Evolutionary conservation across 2,888 invertebrate species (phyloP).

Genomic region (Lithosia quadra): DNA sequence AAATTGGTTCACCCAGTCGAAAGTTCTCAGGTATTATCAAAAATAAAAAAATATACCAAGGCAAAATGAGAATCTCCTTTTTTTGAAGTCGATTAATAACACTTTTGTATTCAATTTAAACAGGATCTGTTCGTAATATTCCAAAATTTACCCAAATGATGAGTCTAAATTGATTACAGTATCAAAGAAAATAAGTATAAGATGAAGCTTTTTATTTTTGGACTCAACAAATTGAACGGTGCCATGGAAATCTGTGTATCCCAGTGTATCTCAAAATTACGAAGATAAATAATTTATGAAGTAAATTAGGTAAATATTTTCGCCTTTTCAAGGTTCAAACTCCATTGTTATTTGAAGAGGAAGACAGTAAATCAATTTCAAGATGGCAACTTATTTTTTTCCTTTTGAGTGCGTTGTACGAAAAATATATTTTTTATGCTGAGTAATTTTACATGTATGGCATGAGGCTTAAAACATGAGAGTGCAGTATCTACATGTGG

Average conservation of each 20-base stretch:
- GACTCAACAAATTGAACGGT: slow-evolving; percentile 34
- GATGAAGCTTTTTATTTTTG: slow-evolving; percentile 23
- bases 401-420: slow-evolving; percentile 11
- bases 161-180: slow-evolving; percentile 19
- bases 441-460: slow-evolving; percentile 4
- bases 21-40: too few relatives aligned
- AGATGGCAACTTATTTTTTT: slow-evolving; percentile 29
- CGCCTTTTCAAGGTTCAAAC: slow-evolving; percentile 46
- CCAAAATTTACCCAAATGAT: neutral
- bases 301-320: slow-evolving; percentile 66
- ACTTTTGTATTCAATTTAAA: too few relatives aligned
- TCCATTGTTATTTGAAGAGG: slow-evolving; percentile 29
- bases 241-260: slow-evolving; percentile 39
- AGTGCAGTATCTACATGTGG: too few relatives aligned
- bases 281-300: slow-evolving; percentile 58
- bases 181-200: slow-evolving; percentile 30
- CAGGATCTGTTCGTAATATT: neutral
- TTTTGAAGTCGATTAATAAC: too few relatives aligned
- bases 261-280: slow-evolving; percentile 38
- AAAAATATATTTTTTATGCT: slow-evolving; percentile 14
- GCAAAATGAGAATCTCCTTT: too few relatives aligned
- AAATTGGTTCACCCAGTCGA: too few relatives aligned
- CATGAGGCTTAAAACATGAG: too few relatives aligned
- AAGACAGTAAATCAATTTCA: slow-evolving; percentile 39
- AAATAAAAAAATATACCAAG: too few relatives aligned